Conservation (phyloP, 2,888 invertebrate species). For the Cartodere bifasciata region DNA sequence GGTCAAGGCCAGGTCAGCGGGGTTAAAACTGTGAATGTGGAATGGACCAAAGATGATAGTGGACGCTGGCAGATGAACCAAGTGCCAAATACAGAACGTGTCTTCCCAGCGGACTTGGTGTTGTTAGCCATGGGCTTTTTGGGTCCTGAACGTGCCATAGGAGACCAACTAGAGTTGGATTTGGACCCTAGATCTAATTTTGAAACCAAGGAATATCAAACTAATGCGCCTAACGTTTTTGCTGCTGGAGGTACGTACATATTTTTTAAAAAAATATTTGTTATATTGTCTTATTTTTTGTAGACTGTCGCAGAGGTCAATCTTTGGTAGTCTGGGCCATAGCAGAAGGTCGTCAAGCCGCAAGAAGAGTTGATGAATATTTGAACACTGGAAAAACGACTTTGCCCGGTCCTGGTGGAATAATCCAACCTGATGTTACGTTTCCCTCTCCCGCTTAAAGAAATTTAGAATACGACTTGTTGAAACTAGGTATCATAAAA, state of each 20-base stretch:
- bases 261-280: background rate
- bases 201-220: slow-evolving; percentile 75
- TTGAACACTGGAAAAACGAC: slow-evolving; percentile 64
- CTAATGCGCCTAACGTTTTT: slow-evolving; percentile 83
- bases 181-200: slow-evolving; percentile 89
- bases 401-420: slow-evolving; percentile 88
- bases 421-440: slow-evolving; percentile 41
- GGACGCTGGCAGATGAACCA: slow-evolving; percentile 94
- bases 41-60: slow-evolving; percentile 83
- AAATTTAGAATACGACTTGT: no score
- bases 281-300: slow-evolving; percentile 15
- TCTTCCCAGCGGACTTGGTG: slow-evolving; percentile 80
- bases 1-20: slow-evolving; percentile 82
- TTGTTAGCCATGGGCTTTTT: slow-evolving; percentile 98
- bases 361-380: slow-evolving; percentile 80
- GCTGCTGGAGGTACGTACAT: slow-evolving; percentile 78
- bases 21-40: slow-evolving; percentile 79
- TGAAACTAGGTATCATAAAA: no score
- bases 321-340: slow-evolving; percentile 99
- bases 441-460: slow-evolving; percentile 28
- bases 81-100: slow-evolving; percentile 62
- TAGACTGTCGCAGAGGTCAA: slow-evolving; percentile 97
- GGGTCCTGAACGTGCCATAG: slow-evolving; percentile 84
- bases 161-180: slow-evolving; percentile 64
- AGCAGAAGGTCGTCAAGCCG: slow-evolving; percentile 95